Base-by-base conservation (phyloP, 2,113 vertebrate species). In the Fregata magnificens region DNA sequence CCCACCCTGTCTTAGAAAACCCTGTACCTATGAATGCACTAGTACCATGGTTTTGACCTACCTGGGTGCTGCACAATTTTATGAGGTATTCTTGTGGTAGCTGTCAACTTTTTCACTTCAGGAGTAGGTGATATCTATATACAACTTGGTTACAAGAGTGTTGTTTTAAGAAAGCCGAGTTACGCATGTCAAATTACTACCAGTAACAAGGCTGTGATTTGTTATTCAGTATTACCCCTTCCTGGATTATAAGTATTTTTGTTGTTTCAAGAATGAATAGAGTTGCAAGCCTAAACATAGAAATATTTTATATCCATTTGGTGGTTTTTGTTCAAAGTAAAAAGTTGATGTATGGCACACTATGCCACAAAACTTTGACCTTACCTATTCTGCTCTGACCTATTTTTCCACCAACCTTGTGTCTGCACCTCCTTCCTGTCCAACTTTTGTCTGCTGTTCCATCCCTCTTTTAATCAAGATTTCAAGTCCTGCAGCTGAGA, bases 341-440 rank as follows among this genome's bases (percentile, higher is more conserved):
- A 26, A 73, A 25, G 13, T n/a, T 28, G 6, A 47, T 65, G 34
- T 28, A 17, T 50, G n/a, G 13, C 9, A 47, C 36, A 26, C 26
- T 36, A 8, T 82, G 21, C 31, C 26, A 74, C 34, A n/a, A 61
- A 47, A 44, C 55, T 26, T 73, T 44, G 26, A 49, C 26, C 24
- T 79, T 74, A 17, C 7, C 7, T 17, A 6, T 65, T 82, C 44
- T 47, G 6, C 17, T 44, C 26, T 45, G 19, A 31, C 22, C 21
- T 47, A 3, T 20, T 56, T 73, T 85, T 81, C 18, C 10, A 74
- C 15, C 4, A 13, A 10, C 15, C 15, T 69, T 38, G 10, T 16
- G 1, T 42, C 32, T 59, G 13, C 0, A 0, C 40, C 17, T 87
- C 19, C 76, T 55, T 67, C 16, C 19, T 66, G 9, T 50, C 21